Base-by-base conservation (phyloP, 2,797 vertebrate species). In the Iguana delicatissima region DNA sequence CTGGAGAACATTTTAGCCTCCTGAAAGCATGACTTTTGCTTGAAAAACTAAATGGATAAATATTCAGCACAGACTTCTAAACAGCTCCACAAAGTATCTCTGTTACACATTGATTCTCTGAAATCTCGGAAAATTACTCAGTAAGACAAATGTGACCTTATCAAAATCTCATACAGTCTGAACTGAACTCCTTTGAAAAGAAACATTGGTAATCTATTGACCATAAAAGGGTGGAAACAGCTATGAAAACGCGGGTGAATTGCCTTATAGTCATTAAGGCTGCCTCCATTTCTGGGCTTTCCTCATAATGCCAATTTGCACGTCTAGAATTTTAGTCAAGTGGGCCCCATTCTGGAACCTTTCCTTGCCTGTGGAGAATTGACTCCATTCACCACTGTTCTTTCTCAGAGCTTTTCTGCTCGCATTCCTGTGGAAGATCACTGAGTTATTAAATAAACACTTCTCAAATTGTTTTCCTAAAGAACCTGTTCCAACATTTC, bases 381-480 rank as follows among this genome's bases (percentile, higher is more conserved):
- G 88, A 76, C 73, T 92, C 91, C 86, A 94, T 96, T 97, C 96
- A 97, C 95, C 93, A 96, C 92, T 96, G 95, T 96, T 95, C 92
- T 90, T 92, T 92, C 95, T 95, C 94, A 95, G 95, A 96, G 92
- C 92, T 94, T 91, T 89, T 57, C 95, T 94, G 80, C 96, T 96
- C 94, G 91, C 95, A 94, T 96, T 95, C 95, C 94, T 20, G 4
- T 93, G 95, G 94, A 97, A 83, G 74, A 95, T 92, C 87, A 92
- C 85, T 1, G 90, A 93, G 89, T 90, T 95, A 93, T 96, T 97
- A 96, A 97, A 97, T 94, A 97, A 97, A 95, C 93, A 96, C 94
- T 95, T 96, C 94, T 92, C 95, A 96, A 95, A 96, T 95, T 96
- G 93, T 97, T 96, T 97, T 96, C 94, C 95, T 96, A 95, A 95